These are phyloP conservation scores for Camelus bactrianus DNA, from an alignment of 2,113 vertebrate species.

Conservation along the genomic window DNA sequence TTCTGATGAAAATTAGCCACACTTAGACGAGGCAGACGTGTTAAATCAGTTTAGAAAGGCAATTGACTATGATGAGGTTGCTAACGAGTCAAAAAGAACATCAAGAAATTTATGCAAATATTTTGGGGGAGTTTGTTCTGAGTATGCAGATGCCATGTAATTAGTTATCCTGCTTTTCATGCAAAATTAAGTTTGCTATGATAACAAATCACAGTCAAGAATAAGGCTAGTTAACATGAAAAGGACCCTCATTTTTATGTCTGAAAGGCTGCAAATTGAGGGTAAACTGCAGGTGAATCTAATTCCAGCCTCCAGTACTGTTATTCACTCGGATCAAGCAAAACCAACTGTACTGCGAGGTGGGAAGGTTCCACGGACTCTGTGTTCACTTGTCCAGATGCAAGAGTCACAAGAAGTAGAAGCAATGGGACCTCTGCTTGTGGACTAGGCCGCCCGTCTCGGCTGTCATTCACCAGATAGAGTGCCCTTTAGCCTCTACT, in stretches of 20 bases:
- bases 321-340: conserved; percentile 72
- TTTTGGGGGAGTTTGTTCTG: conserved; percentile 79
- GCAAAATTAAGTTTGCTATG: conserved; percentile 85
- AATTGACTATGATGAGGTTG: conserved; percentile 72
- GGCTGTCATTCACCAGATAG: background rate
- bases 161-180: conserved; percentile 84
- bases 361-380: conserved; percentile 50
- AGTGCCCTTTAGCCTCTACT: background rate
- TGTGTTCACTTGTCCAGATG: background rate
- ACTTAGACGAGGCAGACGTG: conserved; percentile 51
- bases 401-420: conserved; percentile 49
- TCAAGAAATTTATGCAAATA: conserved; percentile 74
- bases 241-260: conserved; percentile 55
- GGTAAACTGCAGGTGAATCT: conserved; percentile 60
- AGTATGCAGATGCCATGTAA: conserved; percentile 84
- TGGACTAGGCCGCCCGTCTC: background rate
- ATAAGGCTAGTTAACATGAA: conserved; percentile 69
- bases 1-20: conserved; percentile 65
- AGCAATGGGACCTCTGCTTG: background rate
- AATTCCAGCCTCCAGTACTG: background rate
- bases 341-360: conserved; percentile 55
- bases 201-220: conserved; percentile 79
- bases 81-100: conserved; percentile 66
- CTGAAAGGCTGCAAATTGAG: conserved; percentile 61
- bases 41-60: conserved; percentile 70